Conservation (phyloP, 2,888 invertebrate species). For the Sinelater perroti region DNA sequence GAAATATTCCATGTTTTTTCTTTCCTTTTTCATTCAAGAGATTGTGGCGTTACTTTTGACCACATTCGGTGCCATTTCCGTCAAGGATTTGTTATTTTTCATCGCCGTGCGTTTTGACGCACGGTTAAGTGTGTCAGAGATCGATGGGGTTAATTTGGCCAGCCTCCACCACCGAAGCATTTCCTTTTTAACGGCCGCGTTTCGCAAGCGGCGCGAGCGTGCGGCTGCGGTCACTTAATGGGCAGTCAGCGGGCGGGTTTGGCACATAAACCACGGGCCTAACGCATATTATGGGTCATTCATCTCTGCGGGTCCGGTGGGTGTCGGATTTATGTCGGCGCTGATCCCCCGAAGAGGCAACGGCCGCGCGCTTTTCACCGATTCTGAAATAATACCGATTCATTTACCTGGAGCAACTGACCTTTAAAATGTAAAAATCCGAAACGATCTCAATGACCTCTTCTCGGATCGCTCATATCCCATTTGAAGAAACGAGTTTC, state of each 20-base stretch:
- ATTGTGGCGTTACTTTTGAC: no score
- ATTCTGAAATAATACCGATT: conserved; percentile 45
- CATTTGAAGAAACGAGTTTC: conserved; percentile 51
- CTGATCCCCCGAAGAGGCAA: conserved; percentile 12
- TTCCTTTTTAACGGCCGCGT: no score
- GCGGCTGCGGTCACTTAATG: no score
- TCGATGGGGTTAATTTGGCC: no score
- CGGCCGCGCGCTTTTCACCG: conserved; percentile 5
- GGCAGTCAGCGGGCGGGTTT: neutral
- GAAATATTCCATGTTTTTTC: no score
- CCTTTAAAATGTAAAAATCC: conserved; percentile 57
- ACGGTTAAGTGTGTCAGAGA: no score
- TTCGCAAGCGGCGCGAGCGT: no score
- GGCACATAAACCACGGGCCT: neutral
- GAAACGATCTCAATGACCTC: conserved; percentile 56
- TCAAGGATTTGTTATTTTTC: no score
- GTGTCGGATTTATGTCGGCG: conserved; percentile 9
- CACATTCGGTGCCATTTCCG: no score
- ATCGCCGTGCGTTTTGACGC: no score
- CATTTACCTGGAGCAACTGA: conserved; percentile 58
- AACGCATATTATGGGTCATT: conserved; percentile 7
- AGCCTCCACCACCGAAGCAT: no score
- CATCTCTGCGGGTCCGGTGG: conserved; percentile 1
- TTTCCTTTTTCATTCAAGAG: no score
- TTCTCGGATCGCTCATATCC: conserved; percentile 48